Evolutionary conservation across 2,888 invertebrate species (phyloP).

Genomic region (Lasioglossum pauxillum): DNA sequence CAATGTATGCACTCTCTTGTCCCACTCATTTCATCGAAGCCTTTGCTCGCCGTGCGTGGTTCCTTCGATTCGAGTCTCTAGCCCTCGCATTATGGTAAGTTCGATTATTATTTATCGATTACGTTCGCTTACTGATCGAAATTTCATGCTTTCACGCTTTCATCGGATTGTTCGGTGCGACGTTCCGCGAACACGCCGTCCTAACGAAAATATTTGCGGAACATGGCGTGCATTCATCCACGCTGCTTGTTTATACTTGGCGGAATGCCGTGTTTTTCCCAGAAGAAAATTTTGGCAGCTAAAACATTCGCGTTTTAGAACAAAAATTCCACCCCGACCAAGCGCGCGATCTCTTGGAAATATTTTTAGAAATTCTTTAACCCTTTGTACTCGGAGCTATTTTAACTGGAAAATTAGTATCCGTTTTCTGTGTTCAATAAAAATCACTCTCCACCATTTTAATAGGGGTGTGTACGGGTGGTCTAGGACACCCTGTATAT

Average conservation of each 20-base stretch:
- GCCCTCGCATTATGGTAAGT: conserved; percentile 32
- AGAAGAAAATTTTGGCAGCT: background rate
- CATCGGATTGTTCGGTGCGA: conserved; percentile 28
- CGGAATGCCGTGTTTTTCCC: background rate
- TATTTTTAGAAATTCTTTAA: no score
- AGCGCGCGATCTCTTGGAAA: no score
- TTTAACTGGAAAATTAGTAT: no score
- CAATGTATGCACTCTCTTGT: conserved; percentile 25
- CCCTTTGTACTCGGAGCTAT: no score
- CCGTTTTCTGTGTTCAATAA: no score
- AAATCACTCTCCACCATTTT: no score
- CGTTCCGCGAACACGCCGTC: conserved; percentile 10
- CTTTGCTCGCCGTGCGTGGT: background rate
- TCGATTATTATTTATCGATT: conserved; percentile 24
- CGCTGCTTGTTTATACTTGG: conserved; percentile 34
- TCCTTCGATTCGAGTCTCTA: background rate
- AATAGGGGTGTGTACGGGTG: no score
- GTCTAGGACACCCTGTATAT: no score
- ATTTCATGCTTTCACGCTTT: background rate
- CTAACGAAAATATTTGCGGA: conserved; percentile 48
- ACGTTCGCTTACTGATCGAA: background rate
- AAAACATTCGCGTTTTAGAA: background rate
- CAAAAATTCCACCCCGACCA: background rate
- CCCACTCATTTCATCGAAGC: conserved; percentile 30
- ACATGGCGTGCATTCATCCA: conserved; percentile 30